phyloP scores from a whole-genome alignment of 1,140 invertebrate species.

The Cryptotermes secundus region DNA sequence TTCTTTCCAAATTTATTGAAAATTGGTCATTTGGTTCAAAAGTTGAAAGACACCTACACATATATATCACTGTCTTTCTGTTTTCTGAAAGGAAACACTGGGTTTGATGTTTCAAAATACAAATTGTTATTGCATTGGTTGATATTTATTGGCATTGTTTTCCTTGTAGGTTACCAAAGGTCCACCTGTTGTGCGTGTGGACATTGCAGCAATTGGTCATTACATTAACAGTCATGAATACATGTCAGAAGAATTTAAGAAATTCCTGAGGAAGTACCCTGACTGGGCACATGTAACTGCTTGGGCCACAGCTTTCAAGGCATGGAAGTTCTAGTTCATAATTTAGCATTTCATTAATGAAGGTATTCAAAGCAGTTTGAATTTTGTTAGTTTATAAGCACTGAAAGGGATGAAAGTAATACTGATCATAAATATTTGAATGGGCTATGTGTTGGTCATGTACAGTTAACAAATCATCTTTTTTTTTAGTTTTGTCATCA shows the following conservation, averaged over 20 bases:
- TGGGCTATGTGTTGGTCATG: not conserved
- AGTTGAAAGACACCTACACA: no score
- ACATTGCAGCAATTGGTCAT: conserved; percentile 16
- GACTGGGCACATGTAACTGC: conserved; percentile 25
- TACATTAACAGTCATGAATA: not conserved
- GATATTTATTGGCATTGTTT: not conserved
- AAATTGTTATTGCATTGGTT: not conserved
- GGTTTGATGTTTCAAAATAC: not conserved
- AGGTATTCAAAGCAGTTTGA: not conserved
- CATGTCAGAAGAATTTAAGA: conserved; percentile 1
- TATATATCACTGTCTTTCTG: no score
- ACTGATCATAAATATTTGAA: conserved; percentile 12
- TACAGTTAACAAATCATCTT: not conserved
- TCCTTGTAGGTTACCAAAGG: not conserved
- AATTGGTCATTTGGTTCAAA: no score
- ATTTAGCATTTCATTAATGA: not conserved
- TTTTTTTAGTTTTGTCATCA: not conserved
- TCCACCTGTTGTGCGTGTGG: not conserved
- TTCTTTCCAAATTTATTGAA: no score
- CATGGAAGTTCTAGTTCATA: not conserved
- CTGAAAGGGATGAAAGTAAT: not conserved
- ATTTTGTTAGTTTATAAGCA: not conserved
- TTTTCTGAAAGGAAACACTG: no score
- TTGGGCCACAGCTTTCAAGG: conserved; percentile 6
- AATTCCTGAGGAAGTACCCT: not conserved